Evolutionary conservation across 1,140 invertebrate genomes (phyloP).

Genomic region (Drosophila sulfurigaster): DNA sequence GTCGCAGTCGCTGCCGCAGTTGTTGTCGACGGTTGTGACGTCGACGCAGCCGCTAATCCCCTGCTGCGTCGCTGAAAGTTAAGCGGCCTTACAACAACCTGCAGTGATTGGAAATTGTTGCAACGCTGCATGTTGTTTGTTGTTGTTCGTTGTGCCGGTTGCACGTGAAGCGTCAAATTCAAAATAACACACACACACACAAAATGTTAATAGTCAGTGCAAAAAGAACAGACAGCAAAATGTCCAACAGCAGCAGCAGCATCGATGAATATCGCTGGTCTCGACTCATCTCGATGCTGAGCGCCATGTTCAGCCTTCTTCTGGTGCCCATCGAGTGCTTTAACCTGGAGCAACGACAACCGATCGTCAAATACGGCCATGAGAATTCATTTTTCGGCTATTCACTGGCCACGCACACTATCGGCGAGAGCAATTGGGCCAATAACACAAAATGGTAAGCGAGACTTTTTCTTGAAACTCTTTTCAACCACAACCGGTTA

Average conservation of each 20-base stretch:
- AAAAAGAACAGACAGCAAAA: neutral
- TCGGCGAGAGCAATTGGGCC: constrained; percentile 72
- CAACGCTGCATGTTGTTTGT: constrained; percentile 7
- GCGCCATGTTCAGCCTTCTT: neutral
- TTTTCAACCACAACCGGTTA: constrained; percentile 23
- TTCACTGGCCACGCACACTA: constrained; percentile 78
- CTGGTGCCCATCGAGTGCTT: constrained; percentile 36
- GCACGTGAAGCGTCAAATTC: constrained; percentile 35
- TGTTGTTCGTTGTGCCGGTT: constrained; percentile 41
- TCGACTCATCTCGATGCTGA: neutral
- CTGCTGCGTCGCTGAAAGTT: constrained; percentile 39
- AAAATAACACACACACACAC: neutral
- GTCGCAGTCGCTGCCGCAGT: constrained; percentile 11
- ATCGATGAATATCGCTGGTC: neutral
- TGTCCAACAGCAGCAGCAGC: neutral
- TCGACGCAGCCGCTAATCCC: constrained; percentile 14
- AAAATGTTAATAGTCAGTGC: neutral
- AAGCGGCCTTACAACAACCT: constrained; percentile 34
- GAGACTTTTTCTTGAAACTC: neutral
- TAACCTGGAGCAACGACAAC: constrained; percentile 78
- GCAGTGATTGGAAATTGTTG: constrained; percentile 29
- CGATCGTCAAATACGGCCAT: constrained; percentile 78
- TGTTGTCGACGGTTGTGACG: neutral
- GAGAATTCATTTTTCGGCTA: constrained; percentile 77
- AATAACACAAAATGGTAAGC: constrained; percentile 83